These are phyloP conservation scores for Pantelozetes paolii DNA, from an alignment of 2,888 invertebrate species.

Conservation along the genomic window DNA sequence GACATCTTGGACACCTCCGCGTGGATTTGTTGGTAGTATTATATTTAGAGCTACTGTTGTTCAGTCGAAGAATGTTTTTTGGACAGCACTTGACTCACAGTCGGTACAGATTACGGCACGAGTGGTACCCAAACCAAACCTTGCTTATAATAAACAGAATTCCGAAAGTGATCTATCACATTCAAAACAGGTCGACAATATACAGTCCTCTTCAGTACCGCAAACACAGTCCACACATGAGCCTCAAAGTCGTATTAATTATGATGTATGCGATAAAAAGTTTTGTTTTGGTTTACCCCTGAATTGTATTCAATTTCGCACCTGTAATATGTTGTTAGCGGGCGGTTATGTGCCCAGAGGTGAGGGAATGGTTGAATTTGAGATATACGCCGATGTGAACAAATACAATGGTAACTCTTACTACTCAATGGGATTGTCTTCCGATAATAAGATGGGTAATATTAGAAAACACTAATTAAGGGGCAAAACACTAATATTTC, in stretches of 20 bases:
- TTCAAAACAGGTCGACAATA: not conserved
- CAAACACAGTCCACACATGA: slow-evolving; percentile 9
- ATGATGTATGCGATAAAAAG: slow-evolving; percentile 34
- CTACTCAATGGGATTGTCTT: slow-evolving; percentile 39
- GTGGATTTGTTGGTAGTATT: slow-evolving; percentile 32
- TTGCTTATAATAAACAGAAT: slow-evolving; percentile 6
- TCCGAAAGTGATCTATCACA: not conserved
- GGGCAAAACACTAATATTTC: too few species aligned
- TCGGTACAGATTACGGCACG: slow-evolving; percentile 33
- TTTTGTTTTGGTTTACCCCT: slow-evolving; percentile 40
- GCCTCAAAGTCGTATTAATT: not conserved
- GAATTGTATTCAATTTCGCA: slow-evolving; percentile 33
- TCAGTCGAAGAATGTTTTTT: slow-evolving; percentile 43
- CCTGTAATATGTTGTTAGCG: slow-evolving; percentile 38
- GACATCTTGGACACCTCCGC: slow-evolving; percentile 43
- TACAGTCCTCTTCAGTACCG: slow-evolving; percentile 34
- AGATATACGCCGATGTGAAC: slow-evolving; percentile 39
- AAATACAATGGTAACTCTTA: slow-evolving; percentile 31
- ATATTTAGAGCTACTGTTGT: slow-evolving; percentile 45
- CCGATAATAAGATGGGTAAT: slow-evolving; percentile 37
- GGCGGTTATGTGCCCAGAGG: slow-evolving; percentile 26
- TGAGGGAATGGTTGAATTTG: slow-evolving; percentile 35
- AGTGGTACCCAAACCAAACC: not conserved
- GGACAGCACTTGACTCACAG: slow-evolving; percentile 45
- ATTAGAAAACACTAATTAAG: too few species aligned